Evolutionary conservation across 2,888 invertebrate genomes (phyloP).

Genomic region (Frankliniella fusca): DNA sequence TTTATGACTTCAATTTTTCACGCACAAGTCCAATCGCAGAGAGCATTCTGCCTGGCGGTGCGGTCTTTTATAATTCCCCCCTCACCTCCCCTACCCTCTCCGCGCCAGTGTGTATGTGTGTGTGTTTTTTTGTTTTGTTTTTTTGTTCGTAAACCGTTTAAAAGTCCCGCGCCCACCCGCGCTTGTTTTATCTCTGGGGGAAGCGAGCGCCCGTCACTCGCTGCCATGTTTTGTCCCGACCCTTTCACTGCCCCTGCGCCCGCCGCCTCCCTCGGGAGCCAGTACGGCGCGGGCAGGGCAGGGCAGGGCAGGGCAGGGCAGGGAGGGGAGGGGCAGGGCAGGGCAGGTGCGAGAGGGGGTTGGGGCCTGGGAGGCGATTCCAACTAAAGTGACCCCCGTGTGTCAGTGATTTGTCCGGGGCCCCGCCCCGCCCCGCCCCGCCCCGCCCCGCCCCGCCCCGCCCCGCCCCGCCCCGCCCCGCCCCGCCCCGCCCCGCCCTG

Average conservation of each 20-base stretch:
- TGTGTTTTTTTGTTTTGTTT: too few species aligned
- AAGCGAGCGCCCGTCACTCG: background rate
- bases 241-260: background rate
- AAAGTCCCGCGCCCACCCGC: background rate
- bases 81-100: too few species aligned
- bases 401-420: background rate
- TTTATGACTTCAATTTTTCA: too few species aligned
- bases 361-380: background rate
- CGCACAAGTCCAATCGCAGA: too few species aligned
- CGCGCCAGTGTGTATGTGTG: too few species aligned
- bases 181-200: background rate
- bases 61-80: too few species aligned
- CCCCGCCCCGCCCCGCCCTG: too few species aligned
- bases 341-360: background rate
- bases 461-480: too few species aligned
- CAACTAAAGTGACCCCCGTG: background rate
- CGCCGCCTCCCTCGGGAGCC: background rate
- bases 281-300: background rate
- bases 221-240: background rate
- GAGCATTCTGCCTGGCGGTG: too few species aligned
- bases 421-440: background rate
- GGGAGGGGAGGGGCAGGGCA: background rate
- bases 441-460: too few species aligned
- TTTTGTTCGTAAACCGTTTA: too few species aligned
- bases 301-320: background rate